Conservation (phyloP, 2,113 vertebrate genomes). For the Ariopsis seemanni region DNA sequence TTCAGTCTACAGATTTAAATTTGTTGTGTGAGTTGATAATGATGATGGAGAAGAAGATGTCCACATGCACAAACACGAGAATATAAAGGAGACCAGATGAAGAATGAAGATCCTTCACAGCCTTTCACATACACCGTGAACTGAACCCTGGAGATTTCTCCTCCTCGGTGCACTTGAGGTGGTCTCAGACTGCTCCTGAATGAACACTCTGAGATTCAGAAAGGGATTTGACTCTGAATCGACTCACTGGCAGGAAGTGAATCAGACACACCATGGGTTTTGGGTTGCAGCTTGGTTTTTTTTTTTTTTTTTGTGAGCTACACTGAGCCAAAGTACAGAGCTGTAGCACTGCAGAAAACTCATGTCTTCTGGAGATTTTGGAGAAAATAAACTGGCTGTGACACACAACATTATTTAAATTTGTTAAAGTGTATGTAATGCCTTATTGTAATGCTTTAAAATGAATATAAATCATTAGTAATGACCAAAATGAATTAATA, state of each 20-base stretch:
- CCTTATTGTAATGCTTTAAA: too few species aligned
- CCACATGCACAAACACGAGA: background rate
- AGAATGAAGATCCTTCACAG: background rate
- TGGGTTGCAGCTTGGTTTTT: too few species aligned
- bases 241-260: background rate
- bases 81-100: background rate
- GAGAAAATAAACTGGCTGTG: background rate
- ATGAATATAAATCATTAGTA: too few species aligned
- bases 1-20: background rate
- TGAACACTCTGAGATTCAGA: too few species aligned
- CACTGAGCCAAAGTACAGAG: background rate
- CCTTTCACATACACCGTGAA: background rate
- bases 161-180: background rate
- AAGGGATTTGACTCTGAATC: background rate
- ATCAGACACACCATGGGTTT: background rate
- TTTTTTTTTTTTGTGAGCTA: background rate
- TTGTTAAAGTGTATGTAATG: too few species aligned
- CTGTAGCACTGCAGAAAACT: background rate
- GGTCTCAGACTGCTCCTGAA: too few species aligned
- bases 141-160: too few species aligned
- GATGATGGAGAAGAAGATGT: background rate
- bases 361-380: background rate
- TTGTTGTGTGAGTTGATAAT: background rate
- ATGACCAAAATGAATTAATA: too few species aligned
- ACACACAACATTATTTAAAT: background rate